A percentile compares a stretch with the other conserved stretches of the same genome.
phyloP scores from a whole-genome alignment of 23 tunicate species.

The Styela plicata region DNA sequence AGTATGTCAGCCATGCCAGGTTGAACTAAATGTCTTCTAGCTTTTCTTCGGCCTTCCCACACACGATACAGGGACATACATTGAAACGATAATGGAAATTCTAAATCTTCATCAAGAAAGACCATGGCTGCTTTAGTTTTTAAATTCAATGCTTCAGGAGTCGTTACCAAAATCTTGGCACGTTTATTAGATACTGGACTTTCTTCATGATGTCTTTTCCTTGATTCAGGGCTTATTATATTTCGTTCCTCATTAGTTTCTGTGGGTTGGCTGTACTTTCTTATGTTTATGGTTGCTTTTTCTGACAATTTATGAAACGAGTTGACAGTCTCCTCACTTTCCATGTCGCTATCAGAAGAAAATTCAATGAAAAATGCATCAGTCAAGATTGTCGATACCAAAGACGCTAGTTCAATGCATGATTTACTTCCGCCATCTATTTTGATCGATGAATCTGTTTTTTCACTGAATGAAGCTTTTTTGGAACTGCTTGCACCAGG shows the following conservation, averaged over 20 bases:
- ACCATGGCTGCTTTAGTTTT: not conserved
- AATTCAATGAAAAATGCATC: slow-evolving; percentile 45
- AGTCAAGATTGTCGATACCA: slow-evolving; percentile 40
- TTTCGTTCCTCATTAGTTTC: not conserved
- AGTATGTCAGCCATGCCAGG: slow-evolving; percentile 48
- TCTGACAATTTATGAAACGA: not conserved
- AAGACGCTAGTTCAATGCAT: slow-evolving; percentile 6
- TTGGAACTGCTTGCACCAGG: not conserved
- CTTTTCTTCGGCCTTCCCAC: slow-evolving; percentile 87
- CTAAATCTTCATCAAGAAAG: not conserved
- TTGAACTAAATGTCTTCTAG: slow-evolving; percentile 54
- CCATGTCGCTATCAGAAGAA: not conserved
- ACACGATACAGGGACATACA: slow-evolving; percentile 48
- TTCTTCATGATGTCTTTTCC: slow-evolving; percentile 4
- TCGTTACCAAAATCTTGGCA: slow-evolving; percentile 34
- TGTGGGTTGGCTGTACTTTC: not conserved
- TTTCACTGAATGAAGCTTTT: not conserved
- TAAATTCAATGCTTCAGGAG: slow-evolving; percentile 21
- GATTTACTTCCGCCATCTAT: not conserved
- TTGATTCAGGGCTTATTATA: not conserved
- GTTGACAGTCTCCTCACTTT: not conserved
- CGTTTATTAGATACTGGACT: slow-evolving; percentile 37
- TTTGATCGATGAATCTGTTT: not conserved
- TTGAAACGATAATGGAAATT: slow-evolving; percentile 32
- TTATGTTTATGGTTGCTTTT: not conserved